A percentile compares a stretch with the other conserved stretches of the same genome.
Evolutionary conservation across 2,888 invertebrate genomes (phyloP).

Genomic region (Copidosoma aretas): DNA sequence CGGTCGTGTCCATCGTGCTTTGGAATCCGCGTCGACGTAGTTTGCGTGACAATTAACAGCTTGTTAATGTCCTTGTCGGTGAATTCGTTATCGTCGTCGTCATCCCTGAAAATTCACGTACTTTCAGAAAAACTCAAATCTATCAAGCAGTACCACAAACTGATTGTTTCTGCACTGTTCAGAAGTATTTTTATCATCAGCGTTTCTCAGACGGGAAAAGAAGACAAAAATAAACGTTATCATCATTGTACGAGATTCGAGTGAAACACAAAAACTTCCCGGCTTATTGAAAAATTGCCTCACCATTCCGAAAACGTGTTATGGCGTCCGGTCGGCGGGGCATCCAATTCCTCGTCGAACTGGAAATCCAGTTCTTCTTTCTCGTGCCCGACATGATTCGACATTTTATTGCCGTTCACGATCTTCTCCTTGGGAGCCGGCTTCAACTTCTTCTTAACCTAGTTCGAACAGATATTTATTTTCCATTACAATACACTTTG

Average conservation of each 20-base stretch:
- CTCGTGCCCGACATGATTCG: constrained; percentile 56
- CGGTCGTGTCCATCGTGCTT: constrained; percentile 91
- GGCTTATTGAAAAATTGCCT: constrained; percentile 43
- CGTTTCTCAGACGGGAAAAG: constrained; percentile 55
- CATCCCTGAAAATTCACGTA: constrained; percentile 67
- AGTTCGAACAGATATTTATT: background rate
- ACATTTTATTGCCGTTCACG: constrained; percentile 27
- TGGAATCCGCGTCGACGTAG: constrained; percentile 67
- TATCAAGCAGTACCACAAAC: background rate
- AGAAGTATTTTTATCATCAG: constrained; percentile 40
- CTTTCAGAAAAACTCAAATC: constrained; percentile 4
- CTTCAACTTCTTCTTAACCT: constrained; percentile 63
- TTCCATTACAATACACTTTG: background rate
- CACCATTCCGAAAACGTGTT: constrained; percentile 84
- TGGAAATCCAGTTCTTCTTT: constrained; percentile 93
- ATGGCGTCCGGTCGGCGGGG: constrained; percentile 77
- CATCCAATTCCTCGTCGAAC: constrained; percentile 94
- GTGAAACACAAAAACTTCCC: background rate
- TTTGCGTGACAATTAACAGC: constrained; percentile 92
- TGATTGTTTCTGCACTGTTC: constrained; percentile 24
- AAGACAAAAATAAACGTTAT: constrained; percentile 51
- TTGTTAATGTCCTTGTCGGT: constrained; percentile 93
- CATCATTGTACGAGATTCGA: constrained; percentile 42
- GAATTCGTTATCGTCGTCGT: constrained; percentile 85
- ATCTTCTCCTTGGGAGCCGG: constrained; percentile 53